Base-by-base conservation (phyloP, 53 echinoderm and acorn worm species). In the Henricia sp. region DNA sequence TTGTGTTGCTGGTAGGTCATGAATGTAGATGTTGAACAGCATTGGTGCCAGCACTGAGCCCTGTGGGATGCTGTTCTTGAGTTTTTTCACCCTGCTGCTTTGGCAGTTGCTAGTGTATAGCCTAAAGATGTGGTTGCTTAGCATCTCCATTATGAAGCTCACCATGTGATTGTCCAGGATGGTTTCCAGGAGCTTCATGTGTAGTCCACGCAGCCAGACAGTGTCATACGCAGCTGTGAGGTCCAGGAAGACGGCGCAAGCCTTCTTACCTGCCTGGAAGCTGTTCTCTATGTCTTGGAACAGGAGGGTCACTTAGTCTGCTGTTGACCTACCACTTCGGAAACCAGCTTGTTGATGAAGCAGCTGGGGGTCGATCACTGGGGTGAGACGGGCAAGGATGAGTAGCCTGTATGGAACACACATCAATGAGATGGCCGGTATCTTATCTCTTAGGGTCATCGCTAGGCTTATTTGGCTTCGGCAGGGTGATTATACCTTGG, bases 51-150 rank as follows among this genome's bases (percentile, higher is more conserved):
- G 65, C 1, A 26, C 36, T 12, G 16, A 4, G 26, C 71, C 71
- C 32, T 43, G 71, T 14, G 71, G 71, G 29, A 71, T 16, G 44
- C 71, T 25, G 32, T 71, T 71, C 51, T 28, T 24, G 25, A 71
- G 46, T 0, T 28, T 24, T 25, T 48, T 24, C 25, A 41, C 3
- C 16, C 71, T 41, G 46, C 71, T 71, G 28, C 29, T 71, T 50
- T 74, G 13, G 42, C 25, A 23, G 43, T 42, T 65, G 37, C 65
- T 65, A 37, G 51, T 44, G 28, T 67, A 17, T 4, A 67, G 67
- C 39, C 35, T 11, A 29, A 74, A 74, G 53, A 34, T 35, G 51
- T 53, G 52, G 30, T 52, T 74, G 25, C 29, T 52, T 5, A 51
- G 34, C 33, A 52, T 16, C 29, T 27, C 53, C 53, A 28, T 52